Evolutionary conservation across 2,113 vertebrate genomes (phyloP), one percentile per base, ranked within the genome.

Genomic region (Fregetta grallaria): DNA sequence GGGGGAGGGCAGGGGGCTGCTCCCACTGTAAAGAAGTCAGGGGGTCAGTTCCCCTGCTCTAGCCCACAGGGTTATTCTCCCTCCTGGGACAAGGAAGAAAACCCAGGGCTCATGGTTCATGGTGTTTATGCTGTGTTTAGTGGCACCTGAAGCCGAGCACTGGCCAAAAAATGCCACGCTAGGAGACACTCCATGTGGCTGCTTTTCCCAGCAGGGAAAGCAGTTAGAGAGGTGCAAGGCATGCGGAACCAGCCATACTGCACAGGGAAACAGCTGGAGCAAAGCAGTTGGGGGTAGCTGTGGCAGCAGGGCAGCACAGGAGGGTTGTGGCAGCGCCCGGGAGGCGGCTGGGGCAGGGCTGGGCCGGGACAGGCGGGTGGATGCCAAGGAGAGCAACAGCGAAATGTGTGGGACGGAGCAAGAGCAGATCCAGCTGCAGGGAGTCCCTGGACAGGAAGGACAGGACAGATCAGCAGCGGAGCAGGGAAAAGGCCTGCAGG

Each of bases 101-200:
- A 59, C 7, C 13, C 56, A 59, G 29, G 15, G 34, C 30, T 85
- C 30, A 4, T 4, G 21, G n/a, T 40, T 50, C 11, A 4, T 30
- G 32, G 34, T 74, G 18, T 58, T 76, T 45, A 44, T 3, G 1
- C 21, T 25, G 18, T 34, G 34, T 45, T 68, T 65, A 45, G 32
- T 71, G 49, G 53, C 36, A 63, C 47, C 11, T 68, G n/a, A 38
- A 67, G 13, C 26, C 0, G 0, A 86, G n/a, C 4, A 8, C 38
- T 11, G 20, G 16, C n/a, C 26, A 42, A 70, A 77, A 91, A 47
- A 27, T 4, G 14, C 44, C 58, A 34, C 16, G 19, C 14, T 26
- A n/a, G 23, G 7, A 78, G 38, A 68, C 44, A 23, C 7, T 26
- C 45, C 11, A 3, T 1, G 50, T 34, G 42, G 14, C 27, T 71